Evolutionary conservation across 2,797 vertebrate species (phyloP).

Genomic region (Bradypodion pumilum): DNA sequence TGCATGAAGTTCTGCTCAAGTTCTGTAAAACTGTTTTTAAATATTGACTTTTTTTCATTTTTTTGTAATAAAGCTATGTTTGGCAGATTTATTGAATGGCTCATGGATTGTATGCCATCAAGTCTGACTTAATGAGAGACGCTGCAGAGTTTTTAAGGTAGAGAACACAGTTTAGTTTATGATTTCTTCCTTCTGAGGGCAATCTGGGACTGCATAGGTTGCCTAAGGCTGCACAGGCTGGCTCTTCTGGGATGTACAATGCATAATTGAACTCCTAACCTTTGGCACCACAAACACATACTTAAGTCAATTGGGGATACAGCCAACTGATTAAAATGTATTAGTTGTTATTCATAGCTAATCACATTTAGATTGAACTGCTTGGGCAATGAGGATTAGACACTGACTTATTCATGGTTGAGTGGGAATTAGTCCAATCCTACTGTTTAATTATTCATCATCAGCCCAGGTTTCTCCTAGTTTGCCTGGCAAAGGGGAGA

Average conservation of each 20-base stretch:
- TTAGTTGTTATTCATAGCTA: not conserved
- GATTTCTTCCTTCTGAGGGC: too few species aligned
- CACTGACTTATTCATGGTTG: not conserved
- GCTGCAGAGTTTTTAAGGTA: too few species aligned
- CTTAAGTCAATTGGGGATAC: not conserved
- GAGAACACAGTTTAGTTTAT: too few species aligned
- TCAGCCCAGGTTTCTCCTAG: not conserved
- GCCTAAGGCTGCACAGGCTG: too few species aligned
- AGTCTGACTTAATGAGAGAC: too few species aligned
- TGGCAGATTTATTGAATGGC: not conserved
- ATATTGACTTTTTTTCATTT: too few species aligned
- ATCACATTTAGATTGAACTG: not conserved
- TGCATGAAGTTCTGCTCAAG: not conserved
- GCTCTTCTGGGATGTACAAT: too few species aligned
- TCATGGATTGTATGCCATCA: not conserved
- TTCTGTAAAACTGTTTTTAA: not conserved
- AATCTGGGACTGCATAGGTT: too few species aligned
- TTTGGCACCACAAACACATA: too few species aligned
- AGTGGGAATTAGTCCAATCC: too few species aligned
- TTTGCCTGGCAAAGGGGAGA: not conserved
- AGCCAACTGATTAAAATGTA: not conserved
- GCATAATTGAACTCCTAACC: too few species aligned
- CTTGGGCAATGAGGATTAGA: too few species aligned
- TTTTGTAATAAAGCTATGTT: constrained; percentile 50
- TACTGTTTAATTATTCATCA: not conserved